Conservation (phyloP, 1,140 invertebrate species). For the Megalonaias nervosa region DNA sequence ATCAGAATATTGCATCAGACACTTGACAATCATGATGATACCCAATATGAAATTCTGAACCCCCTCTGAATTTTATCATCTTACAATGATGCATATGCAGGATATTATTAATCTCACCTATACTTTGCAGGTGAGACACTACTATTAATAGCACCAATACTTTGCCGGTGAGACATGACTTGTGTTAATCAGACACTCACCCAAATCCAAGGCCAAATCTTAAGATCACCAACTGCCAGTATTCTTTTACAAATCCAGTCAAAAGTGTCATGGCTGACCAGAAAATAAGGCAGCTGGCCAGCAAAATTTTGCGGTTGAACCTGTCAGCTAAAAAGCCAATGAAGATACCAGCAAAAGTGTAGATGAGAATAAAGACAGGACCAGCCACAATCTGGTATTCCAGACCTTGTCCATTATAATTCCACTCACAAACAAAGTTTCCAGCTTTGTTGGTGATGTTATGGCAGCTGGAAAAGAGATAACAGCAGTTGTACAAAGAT, state of each 20-base stretch:
- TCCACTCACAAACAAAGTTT: conserved; percentile 86
- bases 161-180: background rate
- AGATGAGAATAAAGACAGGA: conserved; percentile 92
- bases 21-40: background rate
- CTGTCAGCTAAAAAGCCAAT: conserved; percentile 89
- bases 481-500: no score
- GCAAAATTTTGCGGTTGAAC: conserved; percentile 79
- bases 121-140: background rate
- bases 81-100: no score
- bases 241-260: conserved; percentile 87
- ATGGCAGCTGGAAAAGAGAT: conserved; percentile 7
- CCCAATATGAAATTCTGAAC: background rate
- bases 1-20: background rate
- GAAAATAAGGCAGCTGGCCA: conserved; percentile 83
- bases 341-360: conserved; percentile 88
- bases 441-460: conserved; percentile 29
- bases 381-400: conserved; percentile 94
- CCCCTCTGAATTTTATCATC: background rate
- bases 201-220: conserved; percentile 89
- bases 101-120: no score
- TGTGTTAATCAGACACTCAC: conserved; percentile 70
- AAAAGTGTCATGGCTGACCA: conserved; percentile 88
- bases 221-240: conserved; percentile 91
- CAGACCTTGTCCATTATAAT: conserved; percentile 91
- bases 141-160: no score